Base-by-base conservation (phyloP, 2,113 vertebrate species). In the Indri indri region DNA sequence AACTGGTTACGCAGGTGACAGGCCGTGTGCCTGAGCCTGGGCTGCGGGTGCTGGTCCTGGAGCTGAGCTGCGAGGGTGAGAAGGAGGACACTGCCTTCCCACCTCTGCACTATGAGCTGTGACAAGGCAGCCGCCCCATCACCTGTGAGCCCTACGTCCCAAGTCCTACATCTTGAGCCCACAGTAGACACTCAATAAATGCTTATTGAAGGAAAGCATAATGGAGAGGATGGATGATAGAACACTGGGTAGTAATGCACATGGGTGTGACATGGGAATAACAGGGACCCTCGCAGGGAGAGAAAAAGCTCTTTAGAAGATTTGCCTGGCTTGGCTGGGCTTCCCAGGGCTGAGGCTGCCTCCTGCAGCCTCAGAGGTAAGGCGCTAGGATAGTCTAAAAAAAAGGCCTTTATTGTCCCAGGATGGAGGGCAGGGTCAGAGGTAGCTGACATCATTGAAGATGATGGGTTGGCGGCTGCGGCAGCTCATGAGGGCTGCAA, bases 401-500 rank as follows among this genome's bases (percentile, higher is more conserved):
- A 86, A 97, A 97, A 97, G 92, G 71, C 47, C 80, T 98, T 98
- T 98, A 97, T 98, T 98, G 95, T 95, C 94, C 90, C 92, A 30
- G 84, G 22, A 80, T 83, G 86, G 94, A 95, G 92, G 57, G 92
- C 81, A 68, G 89, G 79, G 76, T 99, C 98, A 99, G 98, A 99
- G 99, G 98, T 99, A 99, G 97, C 99, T 99, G 74, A 99, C 99
- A 86, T 99, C 99, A 34, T 99, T 99, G 98, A 99, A 99, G 98
- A 99, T 99, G 98, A 99, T 99, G 92, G 99, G 99, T 88, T 99
- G 99, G 80, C 99, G 99, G 96, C 99, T 99, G 94, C 99, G 99
- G 47, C 99, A 99, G 98, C 99, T 99, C 99, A 99, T 99, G 70
- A 99, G 99, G 23, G 99, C 99, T 0, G 99, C 99, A 95, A 99